Percentiles rank a stretch among this genome's conserved stretches.
These are phyloP conservation scores for Triops longicaudatus DNA, from an alignment of 1,140 invertebrate genomes.

Conservation along the genomic window DNA sequence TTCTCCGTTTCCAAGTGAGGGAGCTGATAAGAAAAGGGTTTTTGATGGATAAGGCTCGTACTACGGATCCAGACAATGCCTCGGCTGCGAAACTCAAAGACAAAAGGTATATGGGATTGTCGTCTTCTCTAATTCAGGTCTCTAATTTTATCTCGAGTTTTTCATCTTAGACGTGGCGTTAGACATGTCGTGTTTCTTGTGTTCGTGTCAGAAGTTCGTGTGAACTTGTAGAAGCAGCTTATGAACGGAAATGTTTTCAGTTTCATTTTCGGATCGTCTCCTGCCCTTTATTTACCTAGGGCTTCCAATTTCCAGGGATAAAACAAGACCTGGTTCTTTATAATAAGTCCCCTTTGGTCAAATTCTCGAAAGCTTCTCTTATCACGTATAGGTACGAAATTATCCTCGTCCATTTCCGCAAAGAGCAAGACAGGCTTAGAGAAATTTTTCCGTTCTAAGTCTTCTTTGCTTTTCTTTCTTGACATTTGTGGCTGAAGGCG, in stretches of 20 bases:
- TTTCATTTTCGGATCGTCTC: not conserved
- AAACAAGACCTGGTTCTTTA: not conserved
- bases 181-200: not conserved
- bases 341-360: not conserved
- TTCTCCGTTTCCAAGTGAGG: not conserved
- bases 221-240: not conserved
- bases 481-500: not conserved
- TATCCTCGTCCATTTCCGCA: not conserved
- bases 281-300: not conserved
- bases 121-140: not conserved
- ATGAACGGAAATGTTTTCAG: not conserved
- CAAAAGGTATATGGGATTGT: not conserved
- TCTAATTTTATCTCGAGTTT: not conserved
- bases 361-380: not conserved
- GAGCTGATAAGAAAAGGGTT: conserved; percentile 1
- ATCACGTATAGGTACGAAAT: not conserved
- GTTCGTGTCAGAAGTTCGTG: not conserved
- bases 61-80: not conserved
- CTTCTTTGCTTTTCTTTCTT: not conserved
- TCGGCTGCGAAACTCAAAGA: not conserved
- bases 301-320: not conserved
- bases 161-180: not conserved
- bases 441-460: not conserved
- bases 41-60: conserved; percentile 2
- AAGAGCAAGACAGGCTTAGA: not conserved